phyloP scores from a whole-genome alignment of 2,113 vertebrate genomes.

The Scophthalmus maximus region DNA sequence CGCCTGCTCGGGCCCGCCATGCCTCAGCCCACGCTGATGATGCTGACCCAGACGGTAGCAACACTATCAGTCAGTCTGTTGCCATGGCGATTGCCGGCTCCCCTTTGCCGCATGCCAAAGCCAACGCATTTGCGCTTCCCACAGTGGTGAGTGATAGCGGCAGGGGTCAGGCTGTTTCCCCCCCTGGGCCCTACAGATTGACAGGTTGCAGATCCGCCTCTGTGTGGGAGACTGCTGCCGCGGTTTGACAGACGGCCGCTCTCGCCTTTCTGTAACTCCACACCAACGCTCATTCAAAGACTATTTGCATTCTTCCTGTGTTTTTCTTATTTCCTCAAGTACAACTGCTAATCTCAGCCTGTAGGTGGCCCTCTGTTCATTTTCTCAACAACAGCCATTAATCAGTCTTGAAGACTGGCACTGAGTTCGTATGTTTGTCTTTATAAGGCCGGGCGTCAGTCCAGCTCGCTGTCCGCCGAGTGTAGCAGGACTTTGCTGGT shows the following conservation, averaged over 20 bases:
- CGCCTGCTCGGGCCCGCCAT: constrained; percentile 84
- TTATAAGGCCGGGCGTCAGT: constrained; percentile 83
- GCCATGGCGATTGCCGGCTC: constrained; percentile 95
- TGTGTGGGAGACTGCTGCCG: constrained; percentile 49
- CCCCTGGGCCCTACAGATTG: constrained; percentile 37
- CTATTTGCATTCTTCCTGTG: constrained; percentile 28
- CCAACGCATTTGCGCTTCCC: constrained; percentile 82
- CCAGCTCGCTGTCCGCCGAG: constrained; percentile 86
- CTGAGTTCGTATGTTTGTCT: constrained; percentile 54
- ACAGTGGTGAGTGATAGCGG: constrained; percentile 83
- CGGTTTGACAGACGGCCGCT: constrained; percentile 20
- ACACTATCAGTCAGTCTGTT: constrained; percentile 89
- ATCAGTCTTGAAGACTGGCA: constrained; percentile 30
- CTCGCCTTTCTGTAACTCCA: constrained; percentile 9
- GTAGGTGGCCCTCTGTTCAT: constrained; percentile 58
- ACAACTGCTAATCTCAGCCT: constrained; percentile 50
- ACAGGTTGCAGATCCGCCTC: constrained; percentile 46
- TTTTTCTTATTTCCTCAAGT: constrained; percentile 1
- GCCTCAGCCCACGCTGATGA: constrained; percentile 84
- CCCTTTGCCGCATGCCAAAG: constrained; percentile 86
- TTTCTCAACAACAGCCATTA: constrained; percentile 31
- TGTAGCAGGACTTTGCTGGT: constrained; percentile 90
- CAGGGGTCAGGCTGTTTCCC: constrained; percentile 58
- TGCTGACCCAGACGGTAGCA: constrained; percentile 81
- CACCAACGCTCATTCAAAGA: constrained; percentile 17